These are phyloP conservation scores for Idaea aversata DNA, from an alignment of 2,888 invertebrate species.

Conservation along the genomic window DNA sequence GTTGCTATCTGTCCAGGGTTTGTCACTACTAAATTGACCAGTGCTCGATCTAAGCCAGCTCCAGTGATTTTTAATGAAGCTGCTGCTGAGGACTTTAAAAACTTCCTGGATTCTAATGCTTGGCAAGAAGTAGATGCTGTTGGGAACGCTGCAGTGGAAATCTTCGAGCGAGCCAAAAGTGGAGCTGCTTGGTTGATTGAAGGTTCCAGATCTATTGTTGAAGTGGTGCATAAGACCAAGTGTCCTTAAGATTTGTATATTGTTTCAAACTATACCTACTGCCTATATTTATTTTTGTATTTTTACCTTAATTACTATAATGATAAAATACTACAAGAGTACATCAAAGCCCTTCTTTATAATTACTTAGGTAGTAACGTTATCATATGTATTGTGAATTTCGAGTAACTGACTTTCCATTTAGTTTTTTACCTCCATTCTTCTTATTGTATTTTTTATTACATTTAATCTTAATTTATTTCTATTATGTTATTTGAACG, in stretches of 20 bases:
- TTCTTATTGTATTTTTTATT: too few species aligned
- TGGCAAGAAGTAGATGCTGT: conserved; percentile 53
- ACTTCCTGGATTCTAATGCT: conserved; percentile 28
- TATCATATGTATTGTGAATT: too few species aligned
- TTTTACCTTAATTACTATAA: too few species aligned
- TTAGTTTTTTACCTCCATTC: too few species aligned
- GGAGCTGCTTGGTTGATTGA: conserved; percentile 78
- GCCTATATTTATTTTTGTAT: too few species aligned
- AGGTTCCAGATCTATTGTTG: conserved; percentile 55
- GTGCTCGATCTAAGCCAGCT: conserved; percentile 5
- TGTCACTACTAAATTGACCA: conserved; percentile 55
- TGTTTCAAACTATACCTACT: neutral
- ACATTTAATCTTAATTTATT: too few species aligned
- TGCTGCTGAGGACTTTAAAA: conserved; percentile 20
- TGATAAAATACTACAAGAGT: too few species aligned
- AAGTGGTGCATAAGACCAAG: conserved; percentile 20
- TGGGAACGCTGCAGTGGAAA: conserved; percentile 47
- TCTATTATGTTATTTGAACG: too few species aligned
- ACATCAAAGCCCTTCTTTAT: too few species aligned
- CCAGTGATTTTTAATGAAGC: conserved; percentile 34
- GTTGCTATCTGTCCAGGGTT: conserved; percentile 75
- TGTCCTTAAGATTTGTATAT: conserved; percentile 12
- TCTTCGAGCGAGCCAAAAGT: conserved; percentile 61
- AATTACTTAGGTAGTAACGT: too few species aligned
- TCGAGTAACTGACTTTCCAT: too few species aligned